A percentile compares a stretch with the other conserved stretches of the same genome.
These are phyloP conservation scores for Tryphoninae sp. DNA, from an alignment of 2,888 invertebrate genomes.

Conservation along the genomic window DNA sequence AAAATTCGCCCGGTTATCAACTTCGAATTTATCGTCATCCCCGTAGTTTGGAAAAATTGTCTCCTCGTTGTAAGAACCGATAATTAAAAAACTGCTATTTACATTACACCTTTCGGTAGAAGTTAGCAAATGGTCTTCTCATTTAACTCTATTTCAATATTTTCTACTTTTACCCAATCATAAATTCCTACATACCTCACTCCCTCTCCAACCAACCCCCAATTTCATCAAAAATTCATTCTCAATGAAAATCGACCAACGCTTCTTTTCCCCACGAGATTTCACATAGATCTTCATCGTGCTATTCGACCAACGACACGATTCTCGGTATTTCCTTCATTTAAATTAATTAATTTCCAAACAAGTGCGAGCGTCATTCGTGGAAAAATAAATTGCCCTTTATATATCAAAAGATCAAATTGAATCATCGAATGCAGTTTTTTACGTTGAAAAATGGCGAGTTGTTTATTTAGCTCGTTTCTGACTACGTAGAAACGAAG, in stretches of 20 bases:
- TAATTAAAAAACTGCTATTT: constrained; percentile 13
- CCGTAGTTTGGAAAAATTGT: too few species aligned
- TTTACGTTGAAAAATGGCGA: too few species aligned
- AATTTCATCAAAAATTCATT: constrained; percentile 34
- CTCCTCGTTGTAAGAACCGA: too few species aligned
- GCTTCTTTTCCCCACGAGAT: neutral
- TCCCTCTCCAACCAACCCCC: constrained; percentile 31
- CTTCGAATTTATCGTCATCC: too few species aligned
- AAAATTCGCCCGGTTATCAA: too few species aligned
- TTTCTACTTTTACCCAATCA: constrained; percentile 2
- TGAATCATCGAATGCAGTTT: too few species aligned
- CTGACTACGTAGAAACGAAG: neutral
- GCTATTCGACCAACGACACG: neutral
- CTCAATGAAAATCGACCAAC: constrained; percentile 17
- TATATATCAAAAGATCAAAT: too few species aligned
- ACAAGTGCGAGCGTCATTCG: too few species aligned
- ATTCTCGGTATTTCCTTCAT: too few species aligned
- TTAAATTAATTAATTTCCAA: too few species aligned
- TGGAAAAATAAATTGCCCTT: too few species aligned
- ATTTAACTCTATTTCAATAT: neutral
- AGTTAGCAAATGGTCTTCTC: constrained; percentile 11
- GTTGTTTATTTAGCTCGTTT: neutral
- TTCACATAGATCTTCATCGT: neutral
- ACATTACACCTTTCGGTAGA: constrained; percentile 5
- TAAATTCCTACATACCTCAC: constrained; percentile 5